phyloP scores from a whole-genome alignment of 2,888 invertebrate species.

The Acleris holmiana region DNA sequence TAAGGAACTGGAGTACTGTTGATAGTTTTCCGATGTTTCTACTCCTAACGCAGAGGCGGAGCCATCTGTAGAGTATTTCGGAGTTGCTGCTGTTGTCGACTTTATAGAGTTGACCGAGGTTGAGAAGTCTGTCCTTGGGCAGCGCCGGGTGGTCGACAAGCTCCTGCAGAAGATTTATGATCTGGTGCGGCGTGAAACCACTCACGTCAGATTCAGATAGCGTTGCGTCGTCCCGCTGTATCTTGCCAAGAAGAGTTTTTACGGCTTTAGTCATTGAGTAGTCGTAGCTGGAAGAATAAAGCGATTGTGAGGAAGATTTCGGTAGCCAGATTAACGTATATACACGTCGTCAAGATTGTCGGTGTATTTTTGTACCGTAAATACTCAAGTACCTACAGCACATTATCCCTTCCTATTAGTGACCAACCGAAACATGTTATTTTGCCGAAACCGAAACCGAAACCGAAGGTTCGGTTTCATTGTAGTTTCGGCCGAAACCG shows the following conservation, averaged over 20 bases:
- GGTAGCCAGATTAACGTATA: too few relatives aligned
- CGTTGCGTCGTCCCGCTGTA: conserved; percentile 55
- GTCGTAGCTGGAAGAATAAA: conserved; percentile 84
- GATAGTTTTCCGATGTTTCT: conserved; percentile 87
- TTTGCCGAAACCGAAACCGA: too few relatives aligned
- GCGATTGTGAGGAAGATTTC: background rate
- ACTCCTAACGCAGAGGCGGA: conserved; percentile 90
- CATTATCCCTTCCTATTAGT: too few relatives aligned
- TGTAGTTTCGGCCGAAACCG: too few relatives aligned
- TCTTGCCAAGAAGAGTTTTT: conserved; percentile 80
- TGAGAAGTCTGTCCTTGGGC: conserved; percentile 77
- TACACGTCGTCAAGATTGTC: too few relatives aligned
- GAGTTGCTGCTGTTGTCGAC: conserved; percentile 88
- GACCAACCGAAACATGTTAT: too few relatives aligned
- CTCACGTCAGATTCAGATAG: conserved; percentile 81
- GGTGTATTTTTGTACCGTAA: too few relatives aligned
- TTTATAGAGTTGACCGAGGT: conserved; percentile 84
- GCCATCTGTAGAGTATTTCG: conserved; percentile 92
- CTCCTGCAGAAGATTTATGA: conserved; percentile 87
- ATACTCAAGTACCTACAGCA: too few relatives aligned
- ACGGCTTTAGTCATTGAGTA: conserved; percentile 86
- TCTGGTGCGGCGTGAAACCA: conserved; percentile 86
- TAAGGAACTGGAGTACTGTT: conserved; percentile 90
- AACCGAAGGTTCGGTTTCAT: too few relatives aligned
- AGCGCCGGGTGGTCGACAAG: conserved; percentile 84